Evolutionary conservation across 64 coral and sea anemone species (phyloP).

Genomic region (Dendronephthya gigantea): DNA sequence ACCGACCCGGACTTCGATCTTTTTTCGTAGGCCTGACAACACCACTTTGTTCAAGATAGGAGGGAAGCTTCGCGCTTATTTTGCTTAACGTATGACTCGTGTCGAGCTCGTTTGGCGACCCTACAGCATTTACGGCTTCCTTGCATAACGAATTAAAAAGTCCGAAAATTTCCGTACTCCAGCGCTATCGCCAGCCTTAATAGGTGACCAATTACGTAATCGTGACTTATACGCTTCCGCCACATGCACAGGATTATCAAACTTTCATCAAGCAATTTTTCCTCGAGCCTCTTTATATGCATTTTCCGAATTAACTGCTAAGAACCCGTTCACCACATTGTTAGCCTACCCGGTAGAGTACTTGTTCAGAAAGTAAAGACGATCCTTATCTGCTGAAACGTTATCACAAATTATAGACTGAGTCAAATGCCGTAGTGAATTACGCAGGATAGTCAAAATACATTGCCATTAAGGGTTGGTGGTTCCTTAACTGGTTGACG

Average conservation of each 20-base stretch:
- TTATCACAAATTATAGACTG: neutral
- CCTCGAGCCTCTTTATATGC: neutral
- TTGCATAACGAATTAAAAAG: slow-evolving; percentile 19
- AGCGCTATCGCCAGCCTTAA: neutral
- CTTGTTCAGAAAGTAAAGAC: neutral
- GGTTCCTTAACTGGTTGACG: neutral
- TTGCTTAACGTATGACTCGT: neutral
- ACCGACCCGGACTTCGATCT: neutral
- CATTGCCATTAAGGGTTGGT: neutral
- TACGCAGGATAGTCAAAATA: neutral
- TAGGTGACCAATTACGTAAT: too few relatives aligned
- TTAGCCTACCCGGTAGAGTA: neutral
- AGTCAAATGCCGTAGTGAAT: neutral
- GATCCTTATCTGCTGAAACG: neutral
- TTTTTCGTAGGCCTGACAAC: neutral
- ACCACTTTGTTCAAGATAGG: neutral
- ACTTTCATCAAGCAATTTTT: neutral
- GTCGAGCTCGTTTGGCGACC: neutral
- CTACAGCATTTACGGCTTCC: neutral
- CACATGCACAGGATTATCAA: neutral
- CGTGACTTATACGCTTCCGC: neutral
- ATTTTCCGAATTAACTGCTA: slow-evolving; percentile 4
- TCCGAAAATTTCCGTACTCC: slow-evolving; percentile 8
- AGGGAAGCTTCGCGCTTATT: neutral
- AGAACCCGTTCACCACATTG: neutral